phyloP scores from a whole-genome alignment of 2,888 invertebrate species.

The Stenolophus ochropezus region DNA sequence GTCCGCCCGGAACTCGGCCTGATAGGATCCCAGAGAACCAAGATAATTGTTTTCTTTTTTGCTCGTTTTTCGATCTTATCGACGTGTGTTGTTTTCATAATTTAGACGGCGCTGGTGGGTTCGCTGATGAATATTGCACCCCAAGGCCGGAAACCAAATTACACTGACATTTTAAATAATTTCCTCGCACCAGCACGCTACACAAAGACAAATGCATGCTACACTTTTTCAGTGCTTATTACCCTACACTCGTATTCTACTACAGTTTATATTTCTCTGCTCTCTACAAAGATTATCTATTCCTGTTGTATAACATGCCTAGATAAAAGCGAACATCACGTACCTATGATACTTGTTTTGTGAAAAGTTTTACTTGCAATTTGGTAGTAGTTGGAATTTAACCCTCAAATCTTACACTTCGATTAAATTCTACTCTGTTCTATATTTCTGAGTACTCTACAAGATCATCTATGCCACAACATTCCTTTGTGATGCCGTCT shows the following conservation, averaged over 20 bases:
- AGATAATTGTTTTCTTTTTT: slow-evolving; percentile 41
- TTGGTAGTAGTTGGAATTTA: too few relatives aligned
- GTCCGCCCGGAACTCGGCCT: slow-evolving; percentile 22
- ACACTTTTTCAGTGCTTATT: neutral
- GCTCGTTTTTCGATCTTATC: slow-evolving; percentile 31
- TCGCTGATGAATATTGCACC: slow-evolving; percentile 29
- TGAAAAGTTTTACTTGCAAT: too few relatives aligned
- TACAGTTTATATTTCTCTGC: too few relatives aligned
- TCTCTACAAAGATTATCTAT: too few relatives aligned
- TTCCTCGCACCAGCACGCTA: neutral
- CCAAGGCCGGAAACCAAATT: slow-evolving; percentile 15
- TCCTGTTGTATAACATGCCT: too few relatives aligned
- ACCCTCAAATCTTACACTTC: too few relatives aligned
- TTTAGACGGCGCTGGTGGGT: neutral
- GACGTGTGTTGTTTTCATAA: slow-evolving; percentile 34
- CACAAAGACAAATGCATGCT: neutral
- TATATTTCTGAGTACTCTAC: too few relatives aligned
- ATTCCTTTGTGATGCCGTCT: too few relatives aligned
- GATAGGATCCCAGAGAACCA: slow-evolving; percentile 18
- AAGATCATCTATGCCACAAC: too few relatives aligned
- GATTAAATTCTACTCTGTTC: too few relatives aligned
- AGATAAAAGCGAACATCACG: too few relatives aligned
- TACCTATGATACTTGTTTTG: too few relatives aligned
- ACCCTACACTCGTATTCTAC: neutral
- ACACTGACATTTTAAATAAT: slow-evolving; percentile 17